Evolutionary conservation across 1,140 invertebrate species (phyloP).

Genomic region (Galendromus occidentalis): DNA sequence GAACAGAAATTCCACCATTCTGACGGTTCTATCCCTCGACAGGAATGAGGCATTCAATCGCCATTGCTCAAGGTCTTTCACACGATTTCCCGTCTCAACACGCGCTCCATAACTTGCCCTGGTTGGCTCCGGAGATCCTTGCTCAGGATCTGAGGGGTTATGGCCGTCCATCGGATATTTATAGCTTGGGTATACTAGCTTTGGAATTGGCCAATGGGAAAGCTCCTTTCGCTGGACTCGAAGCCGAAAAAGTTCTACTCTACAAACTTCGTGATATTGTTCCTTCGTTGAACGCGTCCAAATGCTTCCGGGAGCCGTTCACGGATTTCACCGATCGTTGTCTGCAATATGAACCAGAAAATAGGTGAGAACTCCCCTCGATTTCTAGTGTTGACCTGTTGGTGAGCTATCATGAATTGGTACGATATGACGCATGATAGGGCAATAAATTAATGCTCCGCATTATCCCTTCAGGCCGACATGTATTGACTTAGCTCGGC

Average conservation of each 20-base stretch:
- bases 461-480: not conserved
- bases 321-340: slow-evolving; percentile 4
- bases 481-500: not conserved
- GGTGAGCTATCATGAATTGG: not conserved
- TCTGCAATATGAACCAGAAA: not conserved
- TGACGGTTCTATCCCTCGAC: not conserved
- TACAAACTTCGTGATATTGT: slow-evolving; percentile 7
- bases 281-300: not conserved
- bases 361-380: not conserved
- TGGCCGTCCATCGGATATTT: not conserved
- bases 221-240: not conserved
- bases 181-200: slow-evolving; percentile 1
- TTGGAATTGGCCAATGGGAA: not conserved
- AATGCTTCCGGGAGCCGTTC: not conserved
- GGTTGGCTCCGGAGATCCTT: not conserved
- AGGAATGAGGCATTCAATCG: not conserved
- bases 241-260: not conserved
- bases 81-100: slow-evolving; percentile 6
- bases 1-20: too few relatives aligned
- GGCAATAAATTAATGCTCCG: not conserved
- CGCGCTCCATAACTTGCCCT: not conserved
- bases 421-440: not conserved
- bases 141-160: slow-evolving; percentile 8
- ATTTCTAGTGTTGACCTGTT: not conserved
- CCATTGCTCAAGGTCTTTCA: not conserved